A percentile compares a stretch with the other conserved stretches of the same genome.
phyloP scores from a whole-genome alignment of 2,113 vertebrate genomes.

The Phoenicopterus ruber region DNA sequence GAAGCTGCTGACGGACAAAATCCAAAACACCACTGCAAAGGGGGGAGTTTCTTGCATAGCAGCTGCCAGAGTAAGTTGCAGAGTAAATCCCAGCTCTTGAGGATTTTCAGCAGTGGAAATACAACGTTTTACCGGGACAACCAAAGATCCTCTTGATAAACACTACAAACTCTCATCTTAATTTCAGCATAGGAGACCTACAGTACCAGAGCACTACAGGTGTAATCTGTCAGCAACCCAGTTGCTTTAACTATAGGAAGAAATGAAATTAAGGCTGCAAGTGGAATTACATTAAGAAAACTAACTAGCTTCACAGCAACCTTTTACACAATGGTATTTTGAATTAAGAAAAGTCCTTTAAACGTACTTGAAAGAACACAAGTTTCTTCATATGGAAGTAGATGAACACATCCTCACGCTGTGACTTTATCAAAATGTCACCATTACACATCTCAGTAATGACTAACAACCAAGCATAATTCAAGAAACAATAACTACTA shows the following conservation, averaged over 20 bases:
- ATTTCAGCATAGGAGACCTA: not conserved
- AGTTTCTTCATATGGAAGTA: not conserved
- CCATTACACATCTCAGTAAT: not conserved
- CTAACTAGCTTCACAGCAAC: not conserved
- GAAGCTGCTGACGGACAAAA: not conserved
- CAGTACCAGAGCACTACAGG: not conserved
- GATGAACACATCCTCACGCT: not conserved
- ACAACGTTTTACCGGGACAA: not conserved
- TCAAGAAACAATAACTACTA: not conserved
- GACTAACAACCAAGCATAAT: not conserved
- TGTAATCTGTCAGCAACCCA: not conserved
- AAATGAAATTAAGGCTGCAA: not conserved
- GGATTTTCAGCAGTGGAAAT: not conserved
- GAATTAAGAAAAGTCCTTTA: not conserved
- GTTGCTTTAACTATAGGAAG: not conserved
- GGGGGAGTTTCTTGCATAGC: not conserved
- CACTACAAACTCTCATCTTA: not conserved
- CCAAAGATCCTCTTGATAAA: not conserved
- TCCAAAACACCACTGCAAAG: not conserved
- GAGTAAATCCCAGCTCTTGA: not conserved
- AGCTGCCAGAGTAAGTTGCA: not conserved
- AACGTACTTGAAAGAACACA: not conserved
- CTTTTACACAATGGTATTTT: not conserved
- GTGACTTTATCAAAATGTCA: slow-evolving; percentile 36
- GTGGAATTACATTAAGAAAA: not conserved